Evolutionary conservation across 1,140 invertebrate genomes (phyloP), one percentile per base, ranked within the genome.

Genomic region (Pseudomyrmex dendroicus): DNA sequence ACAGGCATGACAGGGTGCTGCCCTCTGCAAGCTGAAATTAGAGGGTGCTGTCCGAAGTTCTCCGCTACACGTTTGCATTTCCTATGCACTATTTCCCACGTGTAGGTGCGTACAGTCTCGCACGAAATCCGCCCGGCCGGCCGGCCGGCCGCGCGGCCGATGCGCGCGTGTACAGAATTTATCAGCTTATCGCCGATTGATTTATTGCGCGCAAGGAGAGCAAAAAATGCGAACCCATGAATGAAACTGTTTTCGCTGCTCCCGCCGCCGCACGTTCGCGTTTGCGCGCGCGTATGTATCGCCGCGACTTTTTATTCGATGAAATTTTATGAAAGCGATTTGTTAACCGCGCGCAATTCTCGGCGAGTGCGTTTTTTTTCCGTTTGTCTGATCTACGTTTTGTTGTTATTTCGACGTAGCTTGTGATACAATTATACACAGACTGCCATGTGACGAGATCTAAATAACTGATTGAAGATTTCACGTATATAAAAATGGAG

Each of bases 1-100:
- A 85, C 73, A 84, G 73, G 90, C 90, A 86, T 91, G 89, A 86
- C 85, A 86, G 88, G 84, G 86, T 92, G 86, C 89, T 91, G 90
- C 90, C 90, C 89, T 92, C 89, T 92, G 86, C 85, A 66, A 86
- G 84, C 67, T 87, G 77, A 92, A 92, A 92, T 92, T 92, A 92
- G 89, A 91, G 89, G 86, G 89, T 91, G 78, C 88, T 92, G 90
- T 91, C 89, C 90, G 86, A 92, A 92, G 86, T 91, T 91, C 87
- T 91, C 84, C 83, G 84, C 86, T 87, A 87, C 87, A 89, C 90
- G 91, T 92, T 92, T 92, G 91, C 89, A 92, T 91, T 92, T 92
- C 88, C 91, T 90, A 92, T 91, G 89, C 90, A 90, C 87, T 91
- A 91, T 92, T 92, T 91, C 89, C 88, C 86, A 82, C 80, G 85